phyloP scores from a whole-genome alignment of 1,140 invertebrate species.

The Babylonia areolata region DNA sequence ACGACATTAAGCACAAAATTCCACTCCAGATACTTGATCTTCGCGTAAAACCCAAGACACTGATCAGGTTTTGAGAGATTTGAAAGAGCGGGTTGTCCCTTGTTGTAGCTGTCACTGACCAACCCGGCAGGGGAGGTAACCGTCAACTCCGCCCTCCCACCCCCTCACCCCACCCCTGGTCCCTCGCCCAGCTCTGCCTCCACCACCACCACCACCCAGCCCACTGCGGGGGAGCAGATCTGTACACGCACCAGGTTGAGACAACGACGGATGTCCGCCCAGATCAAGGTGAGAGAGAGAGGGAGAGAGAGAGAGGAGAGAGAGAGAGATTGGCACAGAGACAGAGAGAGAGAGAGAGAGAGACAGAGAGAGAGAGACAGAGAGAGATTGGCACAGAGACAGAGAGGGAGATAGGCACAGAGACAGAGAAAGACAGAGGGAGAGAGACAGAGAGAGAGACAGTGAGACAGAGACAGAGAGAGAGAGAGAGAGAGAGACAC shows the following conservation, averaged over 20 bases:
- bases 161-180: constrained; percentile 16
- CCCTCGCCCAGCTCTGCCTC: constrained; percentile 15
- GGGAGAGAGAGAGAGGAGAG: background rate
- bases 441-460: too few species aligned
- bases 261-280: constrained; percentile 62
- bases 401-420: background rate
- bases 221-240: constrained; percentile 48
- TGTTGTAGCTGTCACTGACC: too few species aligned
- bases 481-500: background rate
- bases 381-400: background rate
- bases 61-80: too few species aligned
- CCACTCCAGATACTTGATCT: too few species aligned
- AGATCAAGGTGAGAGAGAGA: constrained; percentile 57
- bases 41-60: too few species aligned
- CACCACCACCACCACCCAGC: background rate
- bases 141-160: too few species aligned
- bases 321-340: background rate
- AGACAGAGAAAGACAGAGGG: too few species aligned
- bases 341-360: background rate
- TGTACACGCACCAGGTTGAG: constrained; percentile 53
- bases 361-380: background rate
- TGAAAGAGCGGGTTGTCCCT: too few species aligned
- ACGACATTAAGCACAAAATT: too few species aligned
- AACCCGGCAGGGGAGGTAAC: too few species aligned
- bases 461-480: background rate